Conservation (phyloP, 2,888 invertebrate genomes). For the Anoplius nigerrimus region DNA sequence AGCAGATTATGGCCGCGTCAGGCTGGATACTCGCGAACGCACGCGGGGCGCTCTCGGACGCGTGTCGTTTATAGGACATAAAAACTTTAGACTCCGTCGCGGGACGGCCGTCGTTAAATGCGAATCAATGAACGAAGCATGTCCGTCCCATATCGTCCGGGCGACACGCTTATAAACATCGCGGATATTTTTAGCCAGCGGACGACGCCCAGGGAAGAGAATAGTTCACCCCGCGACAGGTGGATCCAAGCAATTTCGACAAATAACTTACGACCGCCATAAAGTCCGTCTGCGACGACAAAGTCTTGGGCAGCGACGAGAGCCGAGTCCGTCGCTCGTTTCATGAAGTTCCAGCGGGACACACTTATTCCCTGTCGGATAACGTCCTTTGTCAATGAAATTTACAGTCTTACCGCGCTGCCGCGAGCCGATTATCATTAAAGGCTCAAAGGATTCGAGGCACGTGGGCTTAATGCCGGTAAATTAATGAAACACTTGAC, state of each 20-base stretch:
- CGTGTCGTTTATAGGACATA: constrained; percentile 15
- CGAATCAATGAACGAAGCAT: constrained; percentile 36
- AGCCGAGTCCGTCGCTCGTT: too few species aligned
- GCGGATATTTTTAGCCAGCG: constrained; percentile 34
- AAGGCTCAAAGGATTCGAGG: too few species aligned
- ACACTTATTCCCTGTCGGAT: too few species aligned
- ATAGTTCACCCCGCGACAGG: constrained; percentile 33
- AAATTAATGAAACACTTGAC: too few species aligned
- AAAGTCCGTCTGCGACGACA: constrained; percentile 24
- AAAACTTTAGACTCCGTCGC: constrained; percentile 4
- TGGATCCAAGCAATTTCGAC: constrained; percentile 44
- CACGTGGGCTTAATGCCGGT: too few species aligned
- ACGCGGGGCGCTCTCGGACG: neutral
- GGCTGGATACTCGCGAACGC: neutral
- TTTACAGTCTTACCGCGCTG: too few species aligned
- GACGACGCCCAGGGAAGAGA: constrained; percentile 13
- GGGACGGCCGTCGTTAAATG: constrained; percentile 26
- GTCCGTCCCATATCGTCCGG: constrained; percentile 29
- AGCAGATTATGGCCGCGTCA: neutral
- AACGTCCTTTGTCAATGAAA: too few species aligned
- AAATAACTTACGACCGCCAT: constrained; percentile 33
- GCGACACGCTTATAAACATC: constrained; percentile 20
- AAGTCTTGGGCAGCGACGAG: too few species aligned
- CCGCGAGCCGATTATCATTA: too few species aligned
- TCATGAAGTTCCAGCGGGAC: too few species aligned